Evolutionary conservation across 2,797 vertebrate species (phyloP), one percentile per base, ranked within the genome.

Genomic region (Micropoecilia bifurca): DNA sequence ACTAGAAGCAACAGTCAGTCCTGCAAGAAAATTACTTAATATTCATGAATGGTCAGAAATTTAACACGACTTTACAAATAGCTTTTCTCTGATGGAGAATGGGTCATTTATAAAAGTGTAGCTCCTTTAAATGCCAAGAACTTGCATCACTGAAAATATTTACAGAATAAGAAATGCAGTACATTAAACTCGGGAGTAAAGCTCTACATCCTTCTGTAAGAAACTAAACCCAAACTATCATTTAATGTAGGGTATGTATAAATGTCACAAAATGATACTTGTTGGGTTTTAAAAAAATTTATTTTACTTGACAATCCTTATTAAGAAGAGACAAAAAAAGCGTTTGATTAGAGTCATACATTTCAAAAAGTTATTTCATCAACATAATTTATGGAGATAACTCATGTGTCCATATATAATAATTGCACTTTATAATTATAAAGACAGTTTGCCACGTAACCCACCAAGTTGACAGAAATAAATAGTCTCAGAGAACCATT

Each of bases 341-440:
- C 81, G 84, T 88, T 85, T 93, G 90, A 89, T 87, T 80, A 74
- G 88, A 91, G 83, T 93, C 89, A 83, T 92, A 95, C 93, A 94
- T 91, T 94, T 88, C 92, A 94, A 93, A 91, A 91, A 92, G 78
- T 94, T 85, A 93, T 90, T 92, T 89, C 91, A 92, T 90, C 92
- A 91, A 90, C 91, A 92, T 90, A 88, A 88, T 88, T 91, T 85
- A 93, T 89, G 87, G 83, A 93, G 91, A 93, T 92, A 86, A 87
- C 89, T 94, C 90, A 89, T 91, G 88, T 93, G 84, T 91, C 89
- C 87, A 91, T 93, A 88, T 94, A 93, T 92, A 92, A 94, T 96
- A 96, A 96, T 96, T 96, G 95, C 95, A 96, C 94, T 96, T 96
- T 89, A 94, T 94, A 95, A 94, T 94, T 85, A 91, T 95, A 90